Evolutionary conservation across 2,797 vertebrate genomes (phyloP).

Genomic region (Spinibarbus caldwelli): DNA sequence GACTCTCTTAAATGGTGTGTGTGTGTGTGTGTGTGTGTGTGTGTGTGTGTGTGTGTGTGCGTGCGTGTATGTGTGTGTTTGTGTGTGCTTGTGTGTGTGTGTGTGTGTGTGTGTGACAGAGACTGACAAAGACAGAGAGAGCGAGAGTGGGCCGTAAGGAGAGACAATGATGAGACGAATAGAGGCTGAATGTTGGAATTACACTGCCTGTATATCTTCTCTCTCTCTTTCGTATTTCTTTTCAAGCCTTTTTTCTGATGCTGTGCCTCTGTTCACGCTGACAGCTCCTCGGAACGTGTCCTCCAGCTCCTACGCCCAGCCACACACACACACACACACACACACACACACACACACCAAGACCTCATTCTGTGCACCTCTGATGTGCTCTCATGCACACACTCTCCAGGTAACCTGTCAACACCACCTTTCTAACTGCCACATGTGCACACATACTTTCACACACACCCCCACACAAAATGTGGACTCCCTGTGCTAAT

Average conservation of each 20-base stretch:
- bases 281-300: conserved; percentile 29
- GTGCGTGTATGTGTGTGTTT: too few relatives aligned
- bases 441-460: background rate
- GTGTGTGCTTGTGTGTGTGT: too few relatives aligned
- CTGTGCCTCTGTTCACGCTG: conserved; percentile 23
- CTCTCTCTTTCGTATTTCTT: background rate
- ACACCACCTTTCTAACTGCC: background rate
- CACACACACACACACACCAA: background rate
- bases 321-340: background rate
- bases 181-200: background rate
- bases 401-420: conserved; percentile 18
- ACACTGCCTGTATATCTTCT: background rate
- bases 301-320: conserved; percentile 18
- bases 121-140: background rate
- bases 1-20: background rate
- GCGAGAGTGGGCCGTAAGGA: background rate
- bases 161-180: conserved; percentile 10
- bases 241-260: conserved; percentile 18
- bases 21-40: conserved; percentile 18
- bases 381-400: background rate
- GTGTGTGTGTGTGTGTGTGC: too few relatives aligned
- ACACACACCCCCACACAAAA: background rate
- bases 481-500: conserved; percentile 16
- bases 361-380: background rate
- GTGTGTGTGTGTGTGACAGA: conserved; percentile 1